Evolutionary conservation across 92 coral and sea anemone species (phyloP).

Genomic region (Parazoanthus atlanticus): DNA sequence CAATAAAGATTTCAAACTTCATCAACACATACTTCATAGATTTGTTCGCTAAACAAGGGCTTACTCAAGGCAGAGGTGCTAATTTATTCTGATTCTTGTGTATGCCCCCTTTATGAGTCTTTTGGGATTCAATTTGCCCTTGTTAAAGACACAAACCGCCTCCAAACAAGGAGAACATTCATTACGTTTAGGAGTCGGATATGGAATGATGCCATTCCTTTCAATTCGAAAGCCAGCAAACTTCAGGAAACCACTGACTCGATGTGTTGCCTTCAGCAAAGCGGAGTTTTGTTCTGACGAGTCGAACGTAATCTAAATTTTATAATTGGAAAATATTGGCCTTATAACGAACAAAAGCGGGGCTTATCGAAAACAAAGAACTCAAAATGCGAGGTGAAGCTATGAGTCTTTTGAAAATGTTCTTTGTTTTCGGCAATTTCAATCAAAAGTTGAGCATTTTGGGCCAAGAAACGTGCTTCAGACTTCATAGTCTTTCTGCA

Average conservation of each 20-base stretch:
- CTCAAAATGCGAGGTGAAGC: constrained; percentile 29
- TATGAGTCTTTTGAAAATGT: constrained; percentile 19
- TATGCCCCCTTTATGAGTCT: background rate
- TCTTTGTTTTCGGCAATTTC: constrained; percentile 34
- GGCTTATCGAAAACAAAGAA: constrained; percentile 39
- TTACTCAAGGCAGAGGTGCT: constrained; percentile 7
- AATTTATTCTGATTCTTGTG: constrained; percentile 19
- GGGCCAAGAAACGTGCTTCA: background rate
- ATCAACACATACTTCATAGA: constrained; percentile 36
- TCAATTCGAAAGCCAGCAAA: background rate
- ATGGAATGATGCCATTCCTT: background rate
- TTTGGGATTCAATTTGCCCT: constrained; percentile 15
- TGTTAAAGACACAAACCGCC: constrained; percentile 2
- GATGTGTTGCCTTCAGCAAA: constrained; percentile 20
- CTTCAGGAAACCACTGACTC: background rate
- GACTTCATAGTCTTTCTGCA: background rate
- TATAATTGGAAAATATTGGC: constrained; percentile 45
- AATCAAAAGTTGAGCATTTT: background rate
- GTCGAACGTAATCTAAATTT: constrained; percentile 40
- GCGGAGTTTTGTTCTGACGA: constrained; percentile 28
- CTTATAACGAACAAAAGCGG: constrained; percentile 30
- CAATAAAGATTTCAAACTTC: constrained; percentile 31
- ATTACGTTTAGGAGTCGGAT: background rate
- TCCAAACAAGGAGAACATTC: background rate
- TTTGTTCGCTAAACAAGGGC: constrained; percentile 24